Percentiles rank a stretch among this genome's conserved stretches.
Conservation (phyloP, 1,140 invertebrate species). For the Neelides sp. region DNA sequence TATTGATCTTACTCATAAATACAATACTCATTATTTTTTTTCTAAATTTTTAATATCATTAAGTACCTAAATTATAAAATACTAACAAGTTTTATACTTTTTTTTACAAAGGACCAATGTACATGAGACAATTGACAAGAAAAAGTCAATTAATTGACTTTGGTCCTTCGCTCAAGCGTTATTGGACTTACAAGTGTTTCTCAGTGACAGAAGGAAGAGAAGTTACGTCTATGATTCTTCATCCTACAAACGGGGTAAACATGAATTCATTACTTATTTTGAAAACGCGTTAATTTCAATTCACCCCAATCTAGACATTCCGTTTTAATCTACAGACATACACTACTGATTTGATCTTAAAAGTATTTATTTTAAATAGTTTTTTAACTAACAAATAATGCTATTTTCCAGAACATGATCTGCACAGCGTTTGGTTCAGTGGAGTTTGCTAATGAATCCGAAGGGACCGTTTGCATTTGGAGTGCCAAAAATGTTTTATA, state of each 20-base stretch:
- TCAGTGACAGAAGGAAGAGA: conserved; percentile 18
- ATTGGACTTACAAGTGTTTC: conserved; percentile 19
- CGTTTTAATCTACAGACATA: too few species aligned
- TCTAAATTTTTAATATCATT: background rate
- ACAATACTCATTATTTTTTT: background rate
- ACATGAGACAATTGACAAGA: conserved; percentile 9
- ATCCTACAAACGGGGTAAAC: conserved; percentile 25
- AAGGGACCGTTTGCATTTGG: conserved; percentile 27
- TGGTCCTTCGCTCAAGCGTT: conserved; percentile 21
- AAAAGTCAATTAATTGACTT: conserved; percentile 4
- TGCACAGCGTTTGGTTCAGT: conserved; percentile 24
- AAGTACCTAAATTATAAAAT: too few species aligned
- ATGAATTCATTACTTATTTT: conserved; percentile 1
- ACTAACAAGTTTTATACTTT: too few species aligned
- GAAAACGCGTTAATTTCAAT: background rate
- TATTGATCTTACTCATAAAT: background rate
- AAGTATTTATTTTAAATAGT: background rate
- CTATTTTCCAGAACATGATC: conserved; percentile 21
- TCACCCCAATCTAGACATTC: too few species aligned
- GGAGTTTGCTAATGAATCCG: conserved; percentile 3
- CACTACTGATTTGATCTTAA: background rate
- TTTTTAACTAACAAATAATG: too few species aligned
- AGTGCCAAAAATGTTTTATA: conserved; percentile 24
- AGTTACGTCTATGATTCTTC: conserved; percentile 19
- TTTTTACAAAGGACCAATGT: conserved; percentile 2